A percentile compares a stretch with the other conserved stretches of the same genome.
phyloP scores from a whole-genome alignment of 2,888 invertebrate species.

The Aphodius granarius region DNA sequence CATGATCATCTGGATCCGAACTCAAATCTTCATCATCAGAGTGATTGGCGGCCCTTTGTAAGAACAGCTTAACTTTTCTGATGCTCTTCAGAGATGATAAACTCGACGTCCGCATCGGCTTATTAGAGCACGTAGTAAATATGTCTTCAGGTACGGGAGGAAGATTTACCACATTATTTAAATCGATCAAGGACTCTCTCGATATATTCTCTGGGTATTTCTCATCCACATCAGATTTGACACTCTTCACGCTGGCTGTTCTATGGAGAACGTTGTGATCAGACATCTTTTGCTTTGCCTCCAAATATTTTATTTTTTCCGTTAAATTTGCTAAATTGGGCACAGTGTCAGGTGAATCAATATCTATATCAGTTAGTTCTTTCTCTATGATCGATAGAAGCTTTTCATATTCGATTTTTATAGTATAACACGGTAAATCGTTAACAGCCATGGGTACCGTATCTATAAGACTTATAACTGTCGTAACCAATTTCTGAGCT shows the following conservation, averaged over 20 bases:
- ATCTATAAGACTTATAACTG: conserved; percentile 39
- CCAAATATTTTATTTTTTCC: conserved; percentile 49
- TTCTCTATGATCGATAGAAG: conserved; percentile 47
- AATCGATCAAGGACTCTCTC: conserved; percentile 53
- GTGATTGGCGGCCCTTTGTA: conserved; percentile 51
- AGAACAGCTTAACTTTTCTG: conserved; percentile 53
- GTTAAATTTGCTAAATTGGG: conserved; percentile 38
- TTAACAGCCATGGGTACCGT: conserved; percentile 25
- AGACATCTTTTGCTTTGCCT: conserved; percentile 39
- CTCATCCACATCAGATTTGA: conserved; percentile 54
- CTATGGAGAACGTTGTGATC: conserved; percentile 31
- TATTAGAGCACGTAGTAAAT: conserved; percentile 50
- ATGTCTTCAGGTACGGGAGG: conserved; percentile 56
- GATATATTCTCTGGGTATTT: conserved; percentile 56
- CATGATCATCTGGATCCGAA: conserved; percentile 50
- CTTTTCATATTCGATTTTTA: conserved; percentile 48
- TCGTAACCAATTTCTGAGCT: conserved; percentile 46
- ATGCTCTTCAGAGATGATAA: conserved; percentile 54
- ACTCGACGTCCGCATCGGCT: conserved; percentile 52
- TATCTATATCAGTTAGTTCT: conserved; percentile 46
- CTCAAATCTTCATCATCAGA: conserved; percentile 53
- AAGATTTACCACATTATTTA: conserved; percentile 51
- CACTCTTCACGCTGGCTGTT: conserved; percentile 41
- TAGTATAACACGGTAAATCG: conserved; percentile 33
- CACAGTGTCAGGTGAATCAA: conserved; percentile 38